Evolutionary conservation across 2,113 vertebrate species (phyloP).

Genomic region (Mormyrus lacerda): DNA sequence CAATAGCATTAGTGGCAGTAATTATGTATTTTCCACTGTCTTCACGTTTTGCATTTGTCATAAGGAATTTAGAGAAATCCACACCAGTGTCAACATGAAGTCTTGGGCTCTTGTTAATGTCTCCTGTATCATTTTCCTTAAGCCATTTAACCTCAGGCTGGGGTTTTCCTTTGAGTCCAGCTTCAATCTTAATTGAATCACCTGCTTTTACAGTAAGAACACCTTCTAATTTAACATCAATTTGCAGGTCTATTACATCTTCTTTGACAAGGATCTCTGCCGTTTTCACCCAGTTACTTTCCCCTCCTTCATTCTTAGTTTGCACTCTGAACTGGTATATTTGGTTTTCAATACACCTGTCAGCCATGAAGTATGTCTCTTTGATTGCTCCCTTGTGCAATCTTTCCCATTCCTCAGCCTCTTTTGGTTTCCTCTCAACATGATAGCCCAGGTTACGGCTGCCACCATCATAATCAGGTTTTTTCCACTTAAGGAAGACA

Average conservation of each 20-base stretch:
- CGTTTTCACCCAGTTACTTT: conserved; percentile 94
- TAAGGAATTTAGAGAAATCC: conserved; percentile 78
- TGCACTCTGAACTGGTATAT: conserved; percentile 96
- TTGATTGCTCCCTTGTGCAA: conserved; percentile 96
- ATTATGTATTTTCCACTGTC: conserved; percentile 89
- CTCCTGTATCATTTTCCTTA: conserved; percentile 80
- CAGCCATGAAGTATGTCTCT: conserved; percentile 93
- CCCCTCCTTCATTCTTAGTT: conserved; percentile 93
- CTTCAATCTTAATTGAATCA: conserved; percentile 82
- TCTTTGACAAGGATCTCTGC: conserved; percentile 88
- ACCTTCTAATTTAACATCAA: conserved; percentile 79
- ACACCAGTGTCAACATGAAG: conserved; percentile 74
- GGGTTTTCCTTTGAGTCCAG: conserved; percentile 85
- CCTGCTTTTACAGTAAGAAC: conserved; percentile 84
- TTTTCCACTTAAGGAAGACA: conserved; percentile 91
- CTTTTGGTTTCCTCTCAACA: conserved; percentile 89
- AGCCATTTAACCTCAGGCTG: conserved; percentile 85
- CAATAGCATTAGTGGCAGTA: conserved; percentile 80
- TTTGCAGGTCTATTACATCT: conserved; percentile 79
- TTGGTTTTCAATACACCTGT: conserved; percentile 90
- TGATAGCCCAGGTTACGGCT: conserved; percentile 91
- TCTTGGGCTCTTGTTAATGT: conserved; percentile 76
- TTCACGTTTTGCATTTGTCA: conserved; percentile 72
- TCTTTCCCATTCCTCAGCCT: conserved; percentile 91
- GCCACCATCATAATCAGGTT: conserved; percentile 90